Evolutionary conservation across 2,113 vertebrate genomes (phyloP).

Genomic region (Hypocryptadius cinnamomeus): DNA sequence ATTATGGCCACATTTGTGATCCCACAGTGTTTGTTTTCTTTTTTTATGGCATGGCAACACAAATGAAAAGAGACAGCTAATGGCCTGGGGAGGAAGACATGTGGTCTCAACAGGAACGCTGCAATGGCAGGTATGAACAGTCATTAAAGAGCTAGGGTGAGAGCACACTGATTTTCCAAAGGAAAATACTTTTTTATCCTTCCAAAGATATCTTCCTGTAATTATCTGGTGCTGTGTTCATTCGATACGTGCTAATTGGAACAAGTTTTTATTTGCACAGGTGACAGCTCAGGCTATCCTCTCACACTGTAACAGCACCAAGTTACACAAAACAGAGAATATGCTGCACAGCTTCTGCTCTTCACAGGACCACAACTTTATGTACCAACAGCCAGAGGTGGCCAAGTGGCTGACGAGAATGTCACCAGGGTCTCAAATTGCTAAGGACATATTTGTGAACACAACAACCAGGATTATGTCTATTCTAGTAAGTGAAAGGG

Average conservation of each 20-base stretch:
- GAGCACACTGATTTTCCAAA: conserved; percentile 21
- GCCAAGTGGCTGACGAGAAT: neutral
- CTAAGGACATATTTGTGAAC: neutral
- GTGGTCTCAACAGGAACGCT: conserved; percentile 16
- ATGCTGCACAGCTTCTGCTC: neutral
- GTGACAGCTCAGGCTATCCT: neutral
- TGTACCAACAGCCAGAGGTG: neutral
- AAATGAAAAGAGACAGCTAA: conserved; percentile 57
- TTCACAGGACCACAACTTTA: neutral
- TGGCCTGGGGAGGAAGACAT: neutral
- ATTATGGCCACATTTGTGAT: conserved; percentile 37
- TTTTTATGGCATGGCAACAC: conserved; percentile 22
- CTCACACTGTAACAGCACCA: neutral
- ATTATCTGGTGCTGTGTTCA: conserved; percentile 25
- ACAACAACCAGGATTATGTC: neutral
- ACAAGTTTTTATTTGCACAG: conserved; percentile 47
- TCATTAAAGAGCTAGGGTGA: conserved; percentile 3
- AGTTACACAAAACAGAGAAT: neutral
- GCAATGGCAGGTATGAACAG: conserved; percentile 12
- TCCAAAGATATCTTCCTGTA: conserved; percentile 16
- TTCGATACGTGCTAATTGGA: conserved; percentile 21
- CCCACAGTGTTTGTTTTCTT: conserved; percentile 41
- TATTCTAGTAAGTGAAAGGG: neutral
- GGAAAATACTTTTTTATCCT: conserved; percentile 16
- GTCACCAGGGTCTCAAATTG: neutral